Evolutionary conservation across 2,113 vertebrate species (phyloP), one percentile per base, ranked within the genome.

Genomic region (Echinops telfairi): DNA sequence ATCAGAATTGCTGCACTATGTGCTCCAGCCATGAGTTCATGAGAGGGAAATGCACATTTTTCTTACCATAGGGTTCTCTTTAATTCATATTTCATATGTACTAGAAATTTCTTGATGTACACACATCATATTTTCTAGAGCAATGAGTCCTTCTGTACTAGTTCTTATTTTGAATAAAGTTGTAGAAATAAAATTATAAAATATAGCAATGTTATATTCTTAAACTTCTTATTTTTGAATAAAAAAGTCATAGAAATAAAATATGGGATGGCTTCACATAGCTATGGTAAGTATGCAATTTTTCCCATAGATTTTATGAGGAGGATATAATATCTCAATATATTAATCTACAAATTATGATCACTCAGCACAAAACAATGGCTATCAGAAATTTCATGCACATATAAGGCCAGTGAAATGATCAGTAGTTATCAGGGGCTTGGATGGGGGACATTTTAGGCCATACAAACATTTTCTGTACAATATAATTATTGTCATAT

Each of bases 261-360:
- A 77, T 89, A 20, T 19, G 79, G 40, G 81, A 86, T 81, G 25
- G 58, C 70, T 82, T 96, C 12, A 83, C 80, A 87, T 81, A 62
- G n/a, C 2, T 64, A 1, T 57, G 10, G 31, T 36, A 29, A 9
- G 47, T 53, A 58, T 53, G 31, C 20, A 19, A 89, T 84, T 88
- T 53, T 53, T 81, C 23, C 14, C 38, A 82, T 25, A 86, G 83
- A 94, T 71, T 10, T 95, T 86, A 58, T 77, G n/a, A 73, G 66
- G 31, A 87, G 57, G n/a, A 91, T 43, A 36, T 5, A 11, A 68
- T 75, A 93, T 89, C 75, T 95, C 92, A 78, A 83, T 5, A 16
- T 17, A 20, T 83, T 90, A 68, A 16, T 89, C 70, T 73, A 73
- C 62, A 90, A 95, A 91, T 36, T 27, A 91, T 77, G 94, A 96